A percentile compares a stretch with the other conserved stretches of the same genome.
These are phyloP conservation scores for Clanis bilineata DNA, from an alignment of 2,888 invertebrate species.

Conservation along the genomic window DNA sequence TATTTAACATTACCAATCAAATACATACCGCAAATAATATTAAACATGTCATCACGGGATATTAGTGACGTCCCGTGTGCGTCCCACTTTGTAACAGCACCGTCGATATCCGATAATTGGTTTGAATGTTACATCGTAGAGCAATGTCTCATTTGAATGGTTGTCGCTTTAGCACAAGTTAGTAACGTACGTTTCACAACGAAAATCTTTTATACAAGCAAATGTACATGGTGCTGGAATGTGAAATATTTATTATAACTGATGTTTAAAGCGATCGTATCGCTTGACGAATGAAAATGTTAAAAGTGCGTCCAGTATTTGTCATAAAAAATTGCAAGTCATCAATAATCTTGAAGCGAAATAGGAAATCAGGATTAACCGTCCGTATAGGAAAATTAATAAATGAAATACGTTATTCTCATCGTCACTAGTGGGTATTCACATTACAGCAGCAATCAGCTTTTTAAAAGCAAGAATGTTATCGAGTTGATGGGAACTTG, in stretches of 20 bases:
- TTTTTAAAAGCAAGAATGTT: neutral
- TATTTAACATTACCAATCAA: conserved; percentile 60
- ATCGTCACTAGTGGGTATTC: neutral
- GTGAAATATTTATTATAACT: neutral
- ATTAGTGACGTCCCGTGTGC: neutral
- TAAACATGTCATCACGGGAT: conserved; percentile 5
- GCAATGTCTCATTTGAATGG: neutral
- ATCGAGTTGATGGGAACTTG: neutral
- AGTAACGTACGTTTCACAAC: neutral
- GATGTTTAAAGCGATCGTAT: neutral
- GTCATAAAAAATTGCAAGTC: too few relatives aligned
- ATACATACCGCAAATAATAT: conserved; percentile 21
- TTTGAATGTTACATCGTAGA: neutral
- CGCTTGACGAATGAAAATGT: neutral
- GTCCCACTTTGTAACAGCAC: conserved; percentile 7
- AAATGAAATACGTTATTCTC: neutral
- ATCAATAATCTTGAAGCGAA: too few relatives aligned
- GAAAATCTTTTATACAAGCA: neutral
- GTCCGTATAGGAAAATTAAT: neutral
- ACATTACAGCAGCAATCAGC: conserved; percentile 3
- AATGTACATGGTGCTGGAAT: neutral
- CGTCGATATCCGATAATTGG: neutral
- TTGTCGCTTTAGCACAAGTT: neutral
- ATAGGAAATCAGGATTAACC: too few relatives aligned
- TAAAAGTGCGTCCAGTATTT: neutral